A percentile compares a stretch with the other conserved stretches of the same genome.
Evolutionary conservation across 2,113 vertebrate genomes (phyloP).

Genomic region (Lampris megalopsis): DNA sequence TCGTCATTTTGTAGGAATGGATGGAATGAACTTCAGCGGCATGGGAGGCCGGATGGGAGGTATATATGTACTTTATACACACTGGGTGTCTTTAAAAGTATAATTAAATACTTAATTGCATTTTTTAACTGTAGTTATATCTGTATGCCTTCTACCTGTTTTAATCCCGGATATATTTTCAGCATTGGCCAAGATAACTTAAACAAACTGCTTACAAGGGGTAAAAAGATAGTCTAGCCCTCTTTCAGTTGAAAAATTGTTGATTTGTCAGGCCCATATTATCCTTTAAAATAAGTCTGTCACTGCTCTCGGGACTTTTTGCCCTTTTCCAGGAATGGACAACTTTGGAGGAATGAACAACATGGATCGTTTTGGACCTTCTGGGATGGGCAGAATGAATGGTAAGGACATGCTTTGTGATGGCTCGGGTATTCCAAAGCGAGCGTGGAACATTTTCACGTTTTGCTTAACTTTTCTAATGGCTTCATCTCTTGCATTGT

Average conservation of each 20-base stretch:
- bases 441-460: constrained; percentile 24
- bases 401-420: constrained; percentile 77
- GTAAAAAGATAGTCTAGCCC: too few species aligned
- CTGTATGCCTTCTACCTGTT: too few species aligned
- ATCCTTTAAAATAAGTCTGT: too few species aligned
- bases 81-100: too few species aligned
- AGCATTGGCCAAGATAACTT: too few species aligned
- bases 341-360: constrained; percentile 90
- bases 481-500: constrained; percentile 70
- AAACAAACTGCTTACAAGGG: too few species aligned
- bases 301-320: neutral
- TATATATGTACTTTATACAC: constrained; percentile 68
- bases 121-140: too few species aligned
- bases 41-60: constrained; percentile 96
- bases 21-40: constrained; percentile 93
- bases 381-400: constrained; percentile 94
- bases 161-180: too few species aligned
- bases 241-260: too few species aligned
- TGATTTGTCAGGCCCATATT: too few species aligned
- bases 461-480: constrained; percentile 54
- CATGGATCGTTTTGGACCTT: constrained; percentile 91
- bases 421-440: neutral
- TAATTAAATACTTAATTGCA: too few species aligned
- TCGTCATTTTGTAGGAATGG: constrained; percentile 85
- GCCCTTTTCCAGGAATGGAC: constrained; percentile 88